Conservation (phyloP, 2,113 vertebrate genomes). For the Clupea harengus region DNA sequence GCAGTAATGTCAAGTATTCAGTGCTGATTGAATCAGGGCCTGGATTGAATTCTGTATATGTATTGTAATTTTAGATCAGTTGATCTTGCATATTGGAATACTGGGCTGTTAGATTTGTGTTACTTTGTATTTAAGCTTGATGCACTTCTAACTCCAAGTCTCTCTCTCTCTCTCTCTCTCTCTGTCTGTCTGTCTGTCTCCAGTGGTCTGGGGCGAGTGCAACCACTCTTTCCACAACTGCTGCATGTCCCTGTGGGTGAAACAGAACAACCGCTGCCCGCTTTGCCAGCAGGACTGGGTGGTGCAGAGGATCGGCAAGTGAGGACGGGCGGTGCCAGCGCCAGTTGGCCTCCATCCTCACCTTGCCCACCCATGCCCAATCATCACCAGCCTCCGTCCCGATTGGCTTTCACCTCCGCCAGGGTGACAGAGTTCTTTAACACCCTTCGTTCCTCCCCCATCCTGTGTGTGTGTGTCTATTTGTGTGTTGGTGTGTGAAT, state of each 20-base stretch:
- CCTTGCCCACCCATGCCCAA: background rate
- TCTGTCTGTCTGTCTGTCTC: background rate
- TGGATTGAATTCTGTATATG: background rate
- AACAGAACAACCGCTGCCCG: conserved; percentile 97
- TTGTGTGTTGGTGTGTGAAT: background rate
- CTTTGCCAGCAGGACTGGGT: conserved; percentile 98
- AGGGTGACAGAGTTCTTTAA: background rate
- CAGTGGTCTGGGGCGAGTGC: conserved; percentile 97
- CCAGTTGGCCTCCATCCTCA: background rate
- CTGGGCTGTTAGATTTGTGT: background rate
- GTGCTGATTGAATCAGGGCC: too few relatives aligned
- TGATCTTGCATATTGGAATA: background rate
- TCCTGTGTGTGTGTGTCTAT: background rate
- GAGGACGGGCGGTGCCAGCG: conserved; percentile 42
- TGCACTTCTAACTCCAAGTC: background rate
- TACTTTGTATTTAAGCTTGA: background rate
- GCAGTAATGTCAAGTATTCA: too few relatives aligned
- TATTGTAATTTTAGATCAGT: background rate
- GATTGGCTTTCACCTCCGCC: background rate
- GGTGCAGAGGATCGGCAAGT: conserved; percentile 96
- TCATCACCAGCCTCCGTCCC: background rate
- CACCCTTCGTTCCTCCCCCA: background rate
- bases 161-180: conserved; percentile 56
- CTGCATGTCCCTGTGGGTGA: conserved; percentile 99
- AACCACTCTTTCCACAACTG: conserved; percentile 98